Evolutionary conservation across 2,113 vertebrate species (phyloP).

Genomic region (Lepus europaeus): DNA sequence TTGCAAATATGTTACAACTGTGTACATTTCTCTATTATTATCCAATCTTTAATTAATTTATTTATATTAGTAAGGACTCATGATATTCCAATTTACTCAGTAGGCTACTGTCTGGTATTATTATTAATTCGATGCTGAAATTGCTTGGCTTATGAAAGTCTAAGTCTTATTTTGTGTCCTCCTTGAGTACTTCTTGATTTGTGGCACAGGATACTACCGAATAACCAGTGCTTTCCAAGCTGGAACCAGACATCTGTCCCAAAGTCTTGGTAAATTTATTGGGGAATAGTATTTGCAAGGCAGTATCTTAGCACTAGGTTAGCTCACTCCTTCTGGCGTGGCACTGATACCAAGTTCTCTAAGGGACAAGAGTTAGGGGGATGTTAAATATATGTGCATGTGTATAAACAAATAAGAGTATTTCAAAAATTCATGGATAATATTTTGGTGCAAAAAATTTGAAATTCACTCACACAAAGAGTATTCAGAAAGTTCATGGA

Average conservation of each 20-base stretch:
- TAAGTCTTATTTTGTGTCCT: not conserved
- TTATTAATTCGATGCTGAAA: not conserved
- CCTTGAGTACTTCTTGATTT: conserved; percentile 22
- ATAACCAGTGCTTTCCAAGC: not conserved
- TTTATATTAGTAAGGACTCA: conserved; percentile 4
- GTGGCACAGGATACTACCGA: not conserved
- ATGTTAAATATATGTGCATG: not conserved
- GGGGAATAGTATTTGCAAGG: not conserved
- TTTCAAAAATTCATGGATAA: too few relatives aligned
- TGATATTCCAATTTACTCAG: not conserved
- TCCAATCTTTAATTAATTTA: not conserved
- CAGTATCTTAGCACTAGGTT: not conserved
- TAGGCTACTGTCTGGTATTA: not conserved
- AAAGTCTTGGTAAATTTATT: not conserved
- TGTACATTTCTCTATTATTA: not conserved
- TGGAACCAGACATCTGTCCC: not conserved
- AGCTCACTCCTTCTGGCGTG: not conserved
- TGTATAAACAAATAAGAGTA: not conserved
- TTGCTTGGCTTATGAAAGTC: not conserved
- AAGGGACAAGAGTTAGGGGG: not conserved
- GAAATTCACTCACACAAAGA: too few relatives aligned
- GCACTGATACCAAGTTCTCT: not conserved
- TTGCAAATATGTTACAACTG: not conserved
- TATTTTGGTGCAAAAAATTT: too few relatives aligned
- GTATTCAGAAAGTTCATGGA: too few relatives aligned